Conservation (phyloP, 2,113 vertebrate genomes). For the Cephalopholis sonnerati region DNA sequence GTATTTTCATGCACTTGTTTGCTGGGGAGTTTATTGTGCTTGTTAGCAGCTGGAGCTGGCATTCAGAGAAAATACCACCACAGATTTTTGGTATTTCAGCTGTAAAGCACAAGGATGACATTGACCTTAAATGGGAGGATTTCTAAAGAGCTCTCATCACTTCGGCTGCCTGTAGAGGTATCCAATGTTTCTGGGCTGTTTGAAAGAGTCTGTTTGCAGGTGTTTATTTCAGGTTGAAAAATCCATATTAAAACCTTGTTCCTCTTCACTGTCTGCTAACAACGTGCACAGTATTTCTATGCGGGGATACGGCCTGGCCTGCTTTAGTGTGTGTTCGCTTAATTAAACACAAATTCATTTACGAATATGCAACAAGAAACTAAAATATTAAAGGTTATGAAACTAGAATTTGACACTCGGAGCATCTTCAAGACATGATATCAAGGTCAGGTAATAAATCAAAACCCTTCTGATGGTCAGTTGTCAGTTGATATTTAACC, state of each 20-base stretch:
- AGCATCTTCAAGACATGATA: too few relatives aligned
- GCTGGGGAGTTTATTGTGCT: constrained; percentile 5
- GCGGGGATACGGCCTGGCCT: not conserved
- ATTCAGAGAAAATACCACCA: constrained; percentile 34
- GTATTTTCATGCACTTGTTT: constrained; percentile 7
- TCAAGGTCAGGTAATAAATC: too few relatives aligned
- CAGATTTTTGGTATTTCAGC: constrained; percentile 34
- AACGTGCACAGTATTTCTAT: too few relatives aligned
- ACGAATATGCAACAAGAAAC: not conserved
- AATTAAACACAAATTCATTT: not conserved
- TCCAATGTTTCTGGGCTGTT: not conserved
- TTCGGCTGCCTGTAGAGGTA: not conserved
- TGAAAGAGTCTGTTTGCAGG: not conserved
- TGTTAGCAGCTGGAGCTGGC: constrained; percentile 32
- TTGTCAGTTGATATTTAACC: too few relatives aligned
- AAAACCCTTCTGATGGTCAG: too few relatives aligned
- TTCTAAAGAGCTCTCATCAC: constrained; percentile 16
- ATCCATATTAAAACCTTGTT: constrained; percentile 3
- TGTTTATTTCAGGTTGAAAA: constrained; percentile 10
- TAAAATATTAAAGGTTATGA: not conserved
- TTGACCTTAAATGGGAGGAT: constrained; percentile 25
- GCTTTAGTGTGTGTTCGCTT: not conserved
- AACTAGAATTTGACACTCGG: not conserved
- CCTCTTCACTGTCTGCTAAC: not conserved
- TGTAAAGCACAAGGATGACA: constrained; percentile 20